Percentiles rank a stretch among this genome's conserved stretches.
Conservation (phyloP, 2,888 invertebrate species). For the Melanargia galathea region DNA sequence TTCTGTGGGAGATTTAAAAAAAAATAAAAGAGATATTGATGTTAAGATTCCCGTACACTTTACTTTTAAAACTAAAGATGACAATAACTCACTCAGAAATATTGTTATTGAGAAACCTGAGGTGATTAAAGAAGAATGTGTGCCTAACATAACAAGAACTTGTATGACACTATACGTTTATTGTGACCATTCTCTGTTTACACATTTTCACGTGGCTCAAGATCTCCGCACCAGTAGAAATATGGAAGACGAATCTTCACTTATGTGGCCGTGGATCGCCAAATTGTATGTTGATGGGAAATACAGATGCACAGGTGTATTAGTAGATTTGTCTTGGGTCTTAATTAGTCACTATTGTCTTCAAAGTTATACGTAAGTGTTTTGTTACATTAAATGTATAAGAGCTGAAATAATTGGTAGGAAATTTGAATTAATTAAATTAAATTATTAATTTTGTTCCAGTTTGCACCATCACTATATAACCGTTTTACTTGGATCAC, state of each 20-base stretch:
- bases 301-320: slow-evolving; percentile 86
- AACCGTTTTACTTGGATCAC: slow-evolving; percentile 86
- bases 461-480: slow-evolving; percentile 83
- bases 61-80: slow-evolving; percentile 53
- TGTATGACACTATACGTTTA: slow-evolving; percentile 81
- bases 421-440: not conserved
- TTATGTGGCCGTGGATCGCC: slow-evolving; percentile 87
- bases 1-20: slow-evolving; percentile 45
- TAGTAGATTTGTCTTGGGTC: slow-evolving; percentile 86
- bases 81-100: slow-evolving; percentile 49
- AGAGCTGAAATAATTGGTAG: not conserved
- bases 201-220: slow-evolving; percentile 57
- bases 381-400: not conserved
- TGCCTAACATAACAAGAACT: slow-evolving; percentile 71
- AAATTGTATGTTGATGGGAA: slow-evolving; percentile 87
- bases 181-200: slow-evolving; percentile 75
- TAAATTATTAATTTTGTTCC: slow-evolving; percentile 42
- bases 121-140: slow-evolving; percentile 69
- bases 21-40: slow-evolving; percentile 53
- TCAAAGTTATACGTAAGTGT: slow-evolving; percentile 63
- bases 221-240: slow-evolving; percentile 50
- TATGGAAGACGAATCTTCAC: slow-evolving; percentile 42
- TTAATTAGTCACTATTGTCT: slow-evolving; percentile 82
- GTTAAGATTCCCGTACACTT: slow-evolving; percentile 58
- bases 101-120: slow-evolving; percentile 63